phyloP scores from a whole-genome alignment of 2,888 invertebrate genomes.

The Epiblema foenella region DNA sequence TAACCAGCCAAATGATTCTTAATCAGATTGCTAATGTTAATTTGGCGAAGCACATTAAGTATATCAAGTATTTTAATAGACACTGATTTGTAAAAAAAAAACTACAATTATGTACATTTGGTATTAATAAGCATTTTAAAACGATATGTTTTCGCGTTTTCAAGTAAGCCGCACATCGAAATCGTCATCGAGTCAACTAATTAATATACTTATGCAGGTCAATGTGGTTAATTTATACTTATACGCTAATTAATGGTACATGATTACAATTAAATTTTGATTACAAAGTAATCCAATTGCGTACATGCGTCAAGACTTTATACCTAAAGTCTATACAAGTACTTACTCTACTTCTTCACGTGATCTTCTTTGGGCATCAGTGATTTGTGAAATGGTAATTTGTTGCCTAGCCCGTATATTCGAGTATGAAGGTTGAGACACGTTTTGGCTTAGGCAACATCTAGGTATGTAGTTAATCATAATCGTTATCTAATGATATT shows the following conservation, averaged over 20 bases:
- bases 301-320: constrained; percentile 83
- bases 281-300: constrained; percentile 56
- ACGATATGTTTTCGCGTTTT: constrained; percentile 38
- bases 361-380: constrained; percentile 32
- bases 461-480: neutral
- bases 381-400: constrained; percentile 15
- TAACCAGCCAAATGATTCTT: constrained; percentile 63
- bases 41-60: constrained; percentile 49
- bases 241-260: constrained; percentile 74
- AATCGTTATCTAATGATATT: constrained; percentile 14
- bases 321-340: constrained; percentile 82
- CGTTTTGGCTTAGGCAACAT: constrained; percentile 12
- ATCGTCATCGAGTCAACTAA: constrained; percentile 30
- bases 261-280: constrained; percentile 70
- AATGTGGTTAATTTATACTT: constrained; percentile 55
- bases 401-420: constrained; percentile 11
- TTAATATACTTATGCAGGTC: constrained; percentile 21
- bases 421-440: constrained; percentile 7
- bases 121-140: constrained; percentile 42
- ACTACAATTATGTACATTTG: constrained; percentile 31
- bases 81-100: constrained; percentile 24
- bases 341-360: constrained; percentile 58
- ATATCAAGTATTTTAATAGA: constrained; percentile 55
- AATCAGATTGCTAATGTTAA: constrained; percentile 43
- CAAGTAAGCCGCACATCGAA: constrained; percentile 41